Evolutionary conservation across 2,888 invertebrate genomes (phyloP).

Genomic region (Tholera decimalis): DNA sequence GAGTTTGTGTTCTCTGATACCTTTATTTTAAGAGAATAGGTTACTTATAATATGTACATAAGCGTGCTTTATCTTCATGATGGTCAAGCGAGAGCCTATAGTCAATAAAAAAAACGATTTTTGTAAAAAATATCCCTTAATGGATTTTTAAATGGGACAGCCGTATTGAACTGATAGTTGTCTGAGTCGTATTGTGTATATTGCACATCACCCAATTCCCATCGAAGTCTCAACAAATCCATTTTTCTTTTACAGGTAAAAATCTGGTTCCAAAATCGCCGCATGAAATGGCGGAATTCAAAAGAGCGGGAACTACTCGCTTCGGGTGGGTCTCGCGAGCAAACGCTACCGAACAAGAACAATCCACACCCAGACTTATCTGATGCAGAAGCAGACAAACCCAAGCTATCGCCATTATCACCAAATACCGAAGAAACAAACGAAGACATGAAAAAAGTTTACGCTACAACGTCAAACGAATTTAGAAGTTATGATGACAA

Average conservation of each 20-base stretch:
- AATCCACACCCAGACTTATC: slow-evolving; percentile 98
- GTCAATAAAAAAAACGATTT: too few relatives aligned
- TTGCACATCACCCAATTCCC: neutral
- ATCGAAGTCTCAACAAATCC: neutral
- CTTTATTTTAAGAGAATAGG: too few relatives aligned
- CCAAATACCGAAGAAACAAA: slow-evolving; percentile 82
- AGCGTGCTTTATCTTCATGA: too few relatives aligned
- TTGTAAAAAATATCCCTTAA: too few relatives aligned
- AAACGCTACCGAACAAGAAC: slow-evolving; percentile 98
- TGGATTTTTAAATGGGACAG: too few relatives aligned
- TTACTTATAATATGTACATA: too few relatives aligned
- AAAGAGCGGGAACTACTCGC: slow-evolving; percentile 98
- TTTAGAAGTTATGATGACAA: slow-evolving; percentile 82
- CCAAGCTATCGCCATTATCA: slow-evolving; percentile 92
- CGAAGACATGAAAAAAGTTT: slow-evolving; percentile 80
- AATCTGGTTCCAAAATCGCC: slow-evolving; percentile 98
- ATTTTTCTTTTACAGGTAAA: slow-evolving; percentile 88
- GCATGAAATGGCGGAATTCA: slow-evolving; percentile 99
- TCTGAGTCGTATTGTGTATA: too few relatives aligned
- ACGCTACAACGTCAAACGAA: slow-evolving; percentile 76
- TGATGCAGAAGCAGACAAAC: slow-evolving; percentile 96
- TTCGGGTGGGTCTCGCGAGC: slow-evolving; percentile 98
- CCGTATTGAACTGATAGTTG: too few relatives aligned
- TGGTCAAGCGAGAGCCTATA: too few relatives aligned
- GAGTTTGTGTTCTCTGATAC: too few relatives aligned